Evolutionary conservation across 2,888 invertebrate species (phyloP).

Genomic region (Spilarctia lutea): DNA sequence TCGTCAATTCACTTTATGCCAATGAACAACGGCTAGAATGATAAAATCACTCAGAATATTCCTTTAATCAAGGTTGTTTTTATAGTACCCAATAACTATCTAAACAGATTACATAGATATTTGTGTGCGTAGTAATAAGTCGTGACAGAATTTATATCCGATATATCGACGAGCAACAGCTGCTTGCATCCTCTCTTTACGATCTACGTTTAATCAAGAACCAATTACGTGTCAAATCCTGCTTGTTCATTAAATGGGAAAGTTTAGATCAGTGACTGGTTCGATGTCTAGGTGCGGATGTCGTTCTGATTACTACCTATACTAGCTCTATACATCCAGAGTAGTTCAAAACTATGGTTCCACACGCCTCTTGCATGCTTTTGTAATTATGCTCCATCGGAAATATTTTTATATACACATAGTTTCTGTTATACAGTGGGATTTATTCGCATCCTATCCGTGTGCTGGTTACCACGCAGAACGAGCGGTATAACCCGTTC

Average conservation of each 20-base stretch:
- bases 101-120: constrained; percentile 12
- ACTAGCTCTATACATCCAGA: not conserved
- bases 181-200: constrained; percentile 60
- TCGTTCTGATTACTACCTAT: not conserved
- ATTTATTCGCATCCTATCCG: too few species aligned
- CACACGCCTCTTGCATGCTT: too few species aligned
- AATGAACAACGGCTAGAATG: not conserved
- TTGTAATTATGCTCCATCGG: too few species aligned
- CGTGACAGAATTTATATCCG: constrained; percentile 59
- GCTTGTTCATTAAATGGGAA: not conserved
- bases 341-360: too few species aligned
- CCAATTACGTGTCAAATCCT: constrained; percentile 47
- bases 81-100: constrained; percentile 3
- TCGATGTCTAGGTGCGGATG: not conserved
- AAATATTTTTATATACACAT: too few species aligned
- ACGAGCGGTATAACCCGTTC: too few species aligned
- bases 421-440: too few species aligned
- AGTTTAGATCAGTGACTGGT: not conserved
- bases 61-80: constrained; percentile 11
- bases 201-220: constrained; percentile 59
- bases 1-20: too few species aligned
- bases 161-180: constrained; percentile 58
- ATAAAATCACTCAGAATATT: not conserved
- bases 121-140: constrained; percentile 21
- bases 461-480: too few species aligned